Evolutionary conservation across 1,140 invertebrate genomes (phyloP), one percentile per base, ranked within the genome.

Genomic region (Cydia strobilella): DNA sequence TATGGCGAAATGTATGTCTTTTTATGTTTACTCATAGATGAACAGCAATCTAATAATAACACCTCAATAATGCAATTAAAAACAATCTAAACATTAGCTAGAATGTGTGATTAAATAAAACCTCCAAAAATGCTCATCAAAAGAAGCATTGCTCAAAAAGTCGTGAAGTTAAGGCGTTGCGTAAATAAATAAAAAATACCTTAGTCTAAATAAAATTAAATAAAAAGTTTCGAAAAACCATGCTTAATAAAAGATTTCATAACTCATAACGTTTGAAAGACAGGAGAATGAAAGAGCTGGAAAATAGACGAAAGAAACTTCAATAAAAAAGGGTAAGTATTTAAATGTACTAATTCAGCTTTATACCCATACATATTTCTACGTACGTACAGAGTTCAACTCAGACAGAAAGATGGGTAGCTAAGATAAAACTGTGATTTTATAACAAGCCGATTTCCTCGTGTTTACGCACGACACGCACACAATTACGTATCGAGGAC

Each of bases 131-230:
- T 69, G 65, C 65, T 69, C n/a, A 69, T 39, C 42, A 69, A 69
- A 63, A 66, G 3, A 69, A 69, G 65, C 65, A 69, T 69, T 42
- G 65, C 65, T 69, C n/a, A 69, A 69, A 69, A 35, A 69, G 42
- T n/a, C 3, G 65, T 69, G 65, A 18, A 31, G 35, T 69, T 69
- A 39, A 65, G 65, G 65, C 65, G 13, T 42, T 69, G 65, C 65
- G 27, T 35, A 69, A 69, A 18, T 35, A 18, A 69, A 39, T 35
- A 31, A 31, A 66, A 31, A 7, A 59, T 31, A 31, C 10, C 25
- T 69, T 39, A 69, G 31, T 39, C 31, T 69, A 69, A 35, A n/a
- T 9, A 59, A 69, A 69, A 31, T n/a, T 31, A 35, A 66, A 69
- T 23, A 69, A n/a, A 66, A 35, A 18, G 15, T 39, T 42, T 69